Conservation (phyloP, 2,888 invertebrate species). For the Lacanobia oleracea region DNA sequence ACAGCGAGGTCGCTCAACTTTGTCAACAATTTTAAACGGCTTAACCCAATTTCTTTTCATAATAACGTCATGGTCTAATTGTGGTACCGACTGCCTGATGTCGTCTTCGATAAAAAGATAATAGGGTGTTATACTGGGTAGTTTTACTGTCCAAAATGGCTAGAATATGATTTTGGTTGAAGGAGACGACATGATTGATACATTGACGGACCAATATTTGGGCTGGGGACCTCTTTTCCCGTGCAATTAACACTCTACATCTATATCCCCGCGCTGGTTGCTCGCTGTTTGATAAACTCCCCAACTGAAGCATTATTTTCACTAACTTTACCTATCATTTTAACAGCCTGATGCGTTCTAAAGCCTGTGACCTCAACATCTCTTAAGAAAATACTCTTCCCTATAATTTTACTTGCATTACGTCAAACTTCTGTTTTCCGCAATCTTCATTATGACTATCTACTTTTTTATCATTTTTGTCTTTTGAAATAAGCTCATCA, state of each 20-base stretch:
- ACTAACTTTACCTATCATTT: background rate
- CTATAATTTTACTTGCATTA: background rate
- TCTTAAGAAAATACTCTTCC: background rate
- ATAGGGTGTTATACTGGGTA: conserved; percentile 51
- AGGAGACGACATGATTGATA: background rate
- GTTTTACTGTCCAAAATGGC: conserved; percentile 15
- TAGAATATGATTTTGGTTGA: conserved; percentile 20
- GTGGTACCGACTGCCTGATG: conserved; percentile 71
- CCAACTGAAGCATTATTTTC: background rate
- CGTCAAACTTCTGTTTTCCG: conserved; percentile 19
- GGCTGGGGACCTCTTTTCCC: background rate
- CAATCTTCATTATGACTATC: conserved; percentile 24
- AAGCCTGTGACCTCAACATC: background rate
- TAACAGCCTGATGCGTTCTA: too few species aligned
- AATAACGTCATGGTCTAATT: conserved; percentile 87
- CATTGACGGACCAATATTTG: background rate
- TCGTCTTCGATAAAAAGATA: conserved; percentile 77
- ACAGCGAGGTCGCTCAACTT: conserved; percentile 63
- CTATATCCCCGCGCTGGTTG: too few species aligned
- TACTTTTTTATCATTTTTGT: conserved; percentile 36
- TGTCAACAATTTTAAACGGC: conserved; percentile 73
- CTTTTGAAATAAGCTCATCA: conserved; percentile 47
- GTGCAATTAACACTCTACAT: background rate
- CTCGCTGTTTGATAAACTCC: background rate
- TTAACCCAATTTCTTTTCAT: conserved; percentile 87